Evolutionary conservation across 2,888 invertebrate species (phyloP), one percentile per base, ranked within the genome.

Genomic region (Rugalucina vietnamica): DNA sequence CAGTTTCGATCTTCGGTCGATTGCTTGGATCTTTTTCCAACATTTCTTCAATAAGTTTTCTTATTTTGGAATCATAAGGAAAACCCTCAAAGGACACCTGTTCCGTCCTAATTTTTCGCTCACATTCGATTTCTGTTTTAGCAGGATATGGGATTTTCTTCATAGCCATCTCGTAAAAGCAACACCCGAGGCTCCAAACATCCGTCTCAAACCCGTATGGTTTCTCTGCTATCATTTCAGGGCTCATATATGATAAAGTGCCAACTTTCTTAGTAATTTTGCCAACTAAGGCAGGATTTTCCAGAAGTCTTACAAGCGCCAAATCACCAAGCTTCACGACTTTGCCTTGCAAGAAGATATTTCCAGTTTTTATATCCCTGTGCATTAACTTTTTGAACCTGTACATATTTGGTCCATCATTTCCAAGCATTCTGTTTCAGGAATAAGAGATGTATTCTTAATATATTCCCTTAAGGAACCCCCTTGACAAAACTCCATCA

Each of bases 181-280:
- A 77, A 34, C 77, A 77, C 14, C 43, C 77, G 14, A 77, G 24
- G 24, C 77, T 77, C 77, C 77, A 77, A 29, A 77, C 50, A 32
- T 77, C 77, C 1, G 77, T 77, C 77, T 77, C 34, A 12, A 49
- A 57, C n/a, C n/a, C n/a, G n/a, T n/a, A n/a, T n/a, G n/a, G n/a
- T n/a, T n/a, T n/a, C n/a, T n/a, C n/a, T n/a, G n/a, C n/a, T n/a
- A n/a, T n/a, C n/a, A n/a, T n/a, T n/a, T n/a, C n/a, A n/a, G n/a
- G n/a, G n/a, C n/a, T n/a, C n/a, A n/a, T n/a, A n/a, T n/a, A n/a
- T n/a, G n/a, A n/a, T n/a, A n/a, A n/a, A n/a, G n/a, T n/a, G n/a
- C n/a, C n/a, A n/a, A n/a, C n/a, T n/a, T n/a, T n/a, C n/a, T n/a
- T n/a, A n/a, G n/a, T n/a, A n/a, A n/a, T n/a, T n/a, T n/a, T n/a